Percentiles rank a stretch among this genome's conserved stretches.
These are phyloP conservation scores for Colaptes auratus DNA, from an alignment of 2,113 vertebrate species.

Conservation along the genomic window DNA sequence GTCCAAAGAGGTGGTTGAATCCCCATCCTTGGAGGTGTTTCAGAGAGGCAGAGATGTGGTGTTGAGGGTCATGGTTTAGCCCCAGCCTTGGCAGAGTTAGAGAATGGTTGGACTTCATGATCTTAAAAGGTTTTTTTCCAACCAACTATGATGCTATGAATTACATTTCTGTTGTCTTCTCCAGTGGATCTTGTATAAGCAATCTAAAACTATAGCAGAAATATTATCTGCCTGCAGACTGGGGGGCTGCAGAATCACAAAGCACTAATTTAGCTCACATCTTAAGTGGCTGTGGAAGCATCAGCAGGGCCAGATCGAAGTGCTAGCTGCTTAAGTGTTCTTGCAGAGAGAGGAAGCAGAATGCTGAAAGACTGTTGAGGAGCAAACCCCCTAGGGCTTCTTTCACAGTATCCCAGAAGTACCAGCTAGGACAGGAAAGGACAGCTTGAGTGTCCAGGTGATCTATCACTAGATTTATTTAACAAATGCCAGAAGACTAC, in stretches of 20 bases:
- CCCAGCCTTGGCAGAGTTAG: too few relatives aligned
- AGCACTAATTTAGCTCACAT: neutral
- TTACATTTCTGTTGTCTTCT: too few relatives aligned
- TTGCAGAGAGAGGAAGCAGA: neutral
- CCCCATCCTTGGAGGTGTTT: too few relatives aligned
- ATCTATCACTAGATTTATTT: neutral
- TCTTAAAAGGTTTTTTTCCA: too few relatives aligned
- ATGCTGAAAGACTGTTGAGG: neutral
- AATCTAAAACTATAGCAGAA: neutral
- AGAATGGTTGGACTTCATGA: too few relatives aligned
- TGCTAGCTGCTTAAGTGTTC: neutral
- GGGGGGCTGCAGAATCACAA: neutral
- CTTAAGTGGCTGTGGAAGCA: neutral
- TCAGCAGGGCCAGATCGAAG: neutral
- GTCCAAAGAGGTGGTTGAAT: too few relatives aligned
- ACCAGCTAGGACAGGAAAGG: neutral
- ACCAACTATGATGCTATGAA: too few relatives aligned
- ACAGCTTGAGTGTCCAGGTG: neutral
- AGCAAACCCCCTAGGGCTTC: neutral
- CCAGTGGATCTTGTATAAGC: too few relatives aligned
- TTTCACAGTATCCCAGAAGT: neutral
- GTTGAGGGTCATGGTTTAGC: too few relatives aligned
- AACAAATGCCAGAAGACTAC: neutral
- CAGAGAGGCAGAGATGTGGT: too few relatives aligned
- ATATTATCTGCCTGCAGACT: neutral